Conservation (phyloP, 2,797 vertebrate genomes). For the Petrocephalus sullivani region DNA sequence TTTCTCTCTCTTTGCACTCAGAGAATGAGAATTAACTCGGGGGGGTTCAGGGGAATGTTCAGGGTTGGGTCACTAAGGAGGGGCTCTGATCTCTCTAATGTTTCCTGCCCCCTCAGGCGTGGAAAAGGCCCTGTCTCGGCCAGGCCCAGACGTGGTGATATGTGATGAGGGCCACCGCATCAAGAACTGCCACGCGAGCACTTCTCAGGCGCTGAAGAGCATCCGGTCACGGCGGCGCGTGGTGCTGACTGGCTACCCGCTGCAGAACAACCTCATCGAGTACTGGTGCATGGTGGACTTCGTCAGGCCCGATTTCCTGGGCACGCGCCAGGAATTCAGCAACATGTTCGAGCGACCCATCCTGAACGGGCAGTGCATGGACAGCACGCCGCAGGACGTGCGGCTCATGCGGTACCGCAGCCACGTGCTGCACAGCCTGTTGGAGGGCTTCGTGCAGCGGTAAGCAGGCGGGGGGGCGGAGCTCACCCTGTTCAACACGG, state of each 20-base stretch:
- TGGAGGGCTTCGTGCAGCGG: conserved; percentile 97
- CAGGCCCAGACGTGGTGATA: conserved; percentile 94
- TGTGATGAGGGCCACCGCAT: conserved; percentile 99
- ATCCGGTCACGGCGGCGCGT: conserved; percentile 90
- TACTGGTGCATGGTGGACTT: conserved; percentile 99
- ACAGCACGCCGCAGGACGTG: conserved; percentile 89
- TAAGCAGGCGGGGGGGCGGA: conserved; percentile 49
- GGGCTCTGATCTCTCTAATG: neutral
- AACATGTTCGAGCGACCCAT: conserved; percentile 99
- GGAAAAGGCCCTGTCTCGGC: conserved; percentile 86
- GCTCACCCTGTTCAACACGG: neutral
- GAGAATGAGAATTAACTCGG: too few relatives aligned
- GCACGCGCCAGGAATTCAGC: conserved; percentile 92
- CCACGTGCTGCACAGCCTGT: conserved; percentile 90
- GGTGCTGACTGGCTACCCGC: conserved; percentile 87
- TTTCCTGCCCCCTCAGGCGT: conserved; percentile 65
- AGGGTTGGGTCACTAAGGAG: neutral
- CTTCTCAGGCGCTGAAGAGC: conserved; percentile 94
- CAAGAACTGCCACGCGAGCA: conserved; percentile 98
- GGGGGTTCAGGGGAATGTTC: neutral
- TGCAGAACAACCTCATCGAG: conserved; percentile 96
- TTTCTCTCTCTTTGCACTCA: too few relatives aligned
- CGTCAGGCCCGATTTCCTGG: conserved; percentile 91
- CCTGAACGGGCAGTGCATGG: conserved; percentile 92
- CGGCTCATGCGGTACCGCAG: conserved; percentile 94